These are phyloP conservation scores for Nyctalus aviator DNA, from an alignment of 2,797 vertebrate genomes.

Conservation along the genomic window DNA sequence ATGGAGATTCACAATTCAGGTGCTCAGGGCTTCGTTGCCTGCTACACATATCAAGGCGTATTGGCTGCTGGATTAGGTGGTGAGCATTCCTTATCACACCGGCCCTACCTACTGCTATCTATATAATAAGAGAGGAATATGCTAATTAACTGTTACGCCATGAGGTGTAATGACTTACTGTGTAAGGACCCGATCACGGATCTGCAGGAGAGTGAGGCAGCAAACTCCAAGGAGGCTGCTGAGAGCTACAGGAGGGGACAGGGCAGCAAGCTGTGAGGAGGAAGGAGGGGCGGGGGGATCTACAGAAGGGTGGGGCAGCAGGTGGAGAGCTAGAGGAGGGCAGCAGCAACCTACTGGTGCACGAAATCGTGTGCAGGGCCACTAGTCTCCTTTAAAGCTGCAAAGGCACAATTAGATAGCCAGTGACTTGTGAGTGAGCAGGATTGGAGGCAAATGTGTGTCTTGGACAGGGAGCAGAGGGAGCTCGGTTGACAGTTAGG, in stretches of 20 bases:
- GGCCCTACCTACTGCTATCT: neutral
- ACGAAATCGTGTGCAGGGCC: too few species aligned
- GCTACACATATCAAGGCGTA: neutral
- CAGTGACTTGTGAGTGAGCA: neutral
- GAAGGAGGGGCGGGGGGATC: accelerated
- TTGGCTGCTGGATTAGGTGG: neutral
- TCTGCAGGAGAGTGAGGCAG: too few species aligned
- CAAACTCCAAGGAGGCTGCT: too few species aligned
- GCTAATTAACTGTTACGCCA: too few species aligned
- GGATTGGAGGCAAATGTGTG: neutral
- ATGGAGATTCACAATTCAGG: neutral
- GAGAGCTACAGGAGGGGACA: too few species aligned
- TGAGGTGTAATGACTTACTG: too few species aligned
- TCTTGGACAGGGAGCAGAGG: neutral
- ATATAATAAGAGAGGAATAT: too few species aligned
- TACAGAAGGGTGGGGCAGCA: too few species aligned
- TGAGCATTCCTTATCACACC: neutral
- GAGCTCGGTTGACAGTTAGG: neutral
- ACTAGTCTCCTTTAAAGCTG: neutral
- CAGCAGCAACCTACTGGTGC: too few species aligned
- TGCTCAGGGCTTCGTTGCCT: neutral
- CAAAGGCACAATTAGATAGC: neutral
- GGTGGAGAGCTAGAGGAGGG: too few species aligned
- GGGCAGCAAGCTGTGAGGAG: too few species aligned
- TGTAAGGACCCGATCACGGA: accelerated